Base-by-base conservation (phyloP, 2,797 vertebrate genomes). In the Aulostomus chinensis region DNA sequence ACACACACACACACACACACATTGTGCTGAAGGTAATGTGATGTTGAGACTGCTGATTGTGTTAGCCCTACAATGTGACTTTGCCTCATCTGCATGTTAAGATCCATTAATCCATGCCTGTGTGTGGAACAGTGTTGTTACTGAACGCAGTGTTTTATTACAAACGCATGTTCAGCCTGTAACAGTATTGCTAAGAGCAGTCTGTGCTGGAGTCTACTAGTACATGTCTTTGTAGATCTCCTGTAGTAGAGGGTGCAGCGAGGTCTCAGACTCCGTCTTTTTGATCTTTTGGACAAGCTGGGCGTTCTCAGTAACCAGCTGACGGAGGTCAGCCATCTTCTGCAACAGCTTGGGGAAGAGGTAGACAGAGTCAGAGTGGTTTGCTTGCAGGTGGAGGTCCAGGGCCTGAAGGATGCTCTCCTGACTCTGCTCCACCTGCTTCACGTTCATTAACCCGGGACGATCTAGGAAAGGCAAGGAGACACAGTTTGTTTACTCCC, bases 201-300 rank as follows among this genome's bases (percentile, higher is more conserved):
- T 71, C 73, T 76, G 65, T 76, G 65, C 73, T 61, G 64, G 59
- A 76, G 36, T 73, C 57, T 18, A 53, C 57, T 87, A 99, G 80
- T 99, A 99, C 97, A 99, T 99, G 93, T 99, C 97, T 86, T 96
- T 98, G 83, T 99, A 99, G 86, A 99, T 99, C 89, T 99, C 97
- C 85, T 99, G 97, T 73, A 99, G 91, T 54, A 99, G 92, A 0
- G 97, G 97, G 83, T 99, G 97, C 58, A 99, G 91, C 15, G 94
- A 94, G 14, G 96, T 97, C 77, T 96, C 96, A 0, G 95, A 94
- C 86, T 99, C 97, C 0, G 96, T 98, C 86, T 96, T 97, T 88
- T 99, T 99, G 76, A 99, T 96, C 86, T 97, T 96, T 87, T 99
- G 96, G 86, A 99, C 95, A 62, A 99, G 92, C 84, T 94, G 95